phyloP scores from a whole-genome alignment of 2,797 vertebrate genomes.

The Aotus griseimembra region DNA sequence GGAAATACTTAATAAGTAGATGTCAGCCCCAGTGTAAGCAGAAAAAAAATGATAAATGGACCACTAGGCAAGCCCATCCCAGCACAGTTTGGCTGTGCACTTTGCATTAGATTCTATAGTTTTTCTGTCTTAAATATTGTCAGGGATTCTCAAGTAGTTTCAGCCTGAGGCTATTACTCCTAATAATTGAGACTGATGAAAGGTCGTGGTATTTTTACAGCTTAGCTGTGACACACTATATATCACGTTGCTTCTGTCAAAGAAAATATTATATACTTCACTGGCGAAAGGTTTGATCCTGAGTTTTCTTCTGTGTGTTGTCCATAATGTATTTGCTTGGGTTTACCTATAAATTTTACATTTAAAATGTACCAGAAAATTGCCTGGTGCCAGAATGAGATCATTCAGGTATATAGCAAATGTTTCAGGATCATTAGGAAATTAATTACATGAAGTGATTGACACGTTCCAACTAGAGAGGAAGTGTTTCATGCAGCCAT shows the following conservation, averaged over 20 bases:
- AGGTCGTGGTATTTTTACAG: slow-evolving; percentile 78
- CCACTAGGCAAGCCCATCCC: not conserved
- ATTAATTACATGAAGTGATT: slow-evolving; percentile 82
- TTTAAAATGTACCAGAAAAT: slow-evolving; percentile 72
- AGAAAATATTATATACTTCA: slow-evolving; percentile 81
- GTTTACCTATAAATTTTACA: slow-evolving; percentile 68
- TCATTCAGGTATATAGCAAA: slow-evolving; percentile 74
- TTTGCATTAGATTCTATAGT: slow-evolving; percentile 60
- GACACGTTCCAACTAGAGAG: slow-evolving; percentile 71
- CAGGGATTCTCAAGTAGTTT: slow-evolving; percentile 73
- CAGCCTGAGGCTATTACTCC: slow-evolving; percentile 78
- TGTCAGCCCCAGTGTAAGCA: slow-evolving; percentile 46
- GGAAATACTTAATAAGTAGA: slow-evolving; percentile 71
- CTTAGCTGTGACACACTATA: slow-evolving; percentile 78
- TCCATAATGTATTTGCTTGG: slow-evolving; percentile 49
- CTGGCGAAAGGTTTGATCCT: slow-evolving; percentile 77
- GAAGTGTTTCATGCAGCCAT: slow-evolving; percentile 47
- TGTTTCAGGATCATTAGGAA: slow-evolving; percentile 79
- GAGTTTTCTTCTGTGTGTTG: slow-evolving; percentile 51
- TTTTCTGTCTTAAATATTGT: slow-evolving; percentile 63
- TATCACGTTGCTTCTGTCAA: slow-evolving; percentile 82
- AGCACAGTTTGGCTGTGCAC: not conserved
- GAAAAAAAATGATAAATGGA: slow-evolving; percentile 60
- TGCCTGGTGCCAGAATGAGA: slow-evolving; percentile 54
- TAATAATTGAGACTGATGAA: slow-evolving; percentile 82